Evolutionary conservation across 2,113 vertebrate species (phyloP), one percentile per base, ranked within the genome.

Genomic region (Myxocyprinus asiaticus): DNA sequence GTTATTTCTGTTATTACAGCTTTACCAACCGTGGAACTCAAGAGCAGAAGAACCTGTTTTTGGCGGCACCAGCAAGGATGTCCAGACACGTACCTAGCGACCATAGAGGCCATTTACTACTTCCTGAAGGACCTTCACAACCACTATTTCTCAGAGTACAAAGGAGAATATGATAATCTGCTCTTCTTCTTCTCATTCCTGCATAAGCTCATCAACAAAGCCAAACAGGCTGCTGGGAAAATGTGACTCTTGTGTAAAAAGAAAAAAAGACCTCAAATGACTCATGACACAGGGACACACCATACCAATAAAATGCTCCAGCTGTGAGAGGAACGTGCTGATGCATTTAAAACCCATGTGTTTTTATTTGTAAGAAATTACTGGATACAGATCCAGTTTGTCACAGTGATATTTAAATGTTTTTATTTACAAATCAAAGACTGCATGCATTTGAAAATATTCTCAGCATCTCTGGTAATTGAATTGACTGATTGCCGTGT

Each of bases 101-200:
- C 97, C 5, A 98, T 99, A 53, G 98, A 99, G 91, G 98, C 98
- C 1, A 94, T 99, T 88, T 99, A 98, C 86, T 99, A 98, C 90
- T 99, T 99, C 81, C 86, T 99, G 72, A 94, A 94, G 77, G 98
- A 99, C 86, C 97, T 96, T 80, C 96, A 98, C 10, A 88, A 89
- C 81, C 93, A 94, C 11, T 79, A 96, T 85, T 87, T 96, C 82
- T 87, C 88, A 71, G 91, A 89, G 80, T 99, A 98, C 80, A 85
- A 81, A 4, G 98, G 98, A 85, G 94, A 98, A 74, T 98, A 99
- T 56, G 98, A 99, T 81, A 97, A 98, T 86, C 90, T 99, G 55
- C 92, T 99, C 73, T 99, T 97, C 88, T 99, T 99, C 91, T 99
- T 95, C 86, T 94, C 95, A 4, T 99, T 95, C 88, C 95, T 99